Percentiles rank a stretch among this genome's conserved stretches.
These are phyloP conservation scores for Lithophane socia DNA, from an alignment of 2,888 invertebrate genomes.

Conservation along the genomic window DNA sequence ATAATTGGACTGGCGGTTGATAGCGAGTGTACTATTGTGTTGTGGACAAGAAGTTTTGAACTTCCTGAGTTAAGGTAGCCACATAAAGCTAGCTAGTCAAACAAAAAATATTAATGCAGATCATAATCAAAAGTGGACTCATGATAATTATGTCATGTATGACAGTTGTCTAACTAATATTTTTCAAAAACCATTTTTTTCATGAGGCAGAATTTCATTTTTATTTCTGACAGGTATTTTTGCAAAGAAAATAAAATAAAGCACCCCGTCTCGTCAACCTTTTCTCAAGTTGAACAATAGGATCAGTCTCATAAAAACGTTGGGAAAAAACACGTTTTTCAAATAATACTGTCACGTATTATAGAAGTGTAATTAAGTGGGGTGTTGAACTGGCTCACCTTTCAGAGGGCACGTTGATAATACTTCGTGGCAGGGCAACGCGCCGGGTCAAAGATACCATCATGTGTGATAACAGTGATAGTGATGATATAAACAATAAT, in stretches of 20 bases:
- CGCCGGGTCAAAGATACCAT: conserved; percentile 13
- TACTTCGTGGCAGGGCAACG: conserved; percentile 27
- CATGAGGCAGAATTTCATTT: not conserved
- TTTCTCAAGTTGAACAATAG: conserved; percentile 42
- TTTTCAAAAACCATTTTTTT: conserved; percentile 6
- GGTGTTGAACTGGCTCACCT: conserved; percentile 54
- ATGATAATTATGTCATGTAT: not conserved
- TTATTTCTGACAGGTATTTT: conserved; percentile 15
- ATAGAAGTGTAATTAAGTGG: conserved; percentile 40
- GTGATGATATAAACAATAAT: conserved; percentile 14
- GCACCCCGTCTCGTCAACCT: conserved; percentile 25
- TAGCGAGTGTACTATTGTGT: not conserved
- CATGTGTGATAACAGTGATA: conserved; percentile 16
- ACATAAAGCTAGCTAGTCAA: not conserved
- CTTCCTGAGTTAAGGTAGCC: not conserved
- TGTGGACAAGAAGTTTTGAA: not conserved
- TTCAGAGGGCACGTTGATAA: conserved; percentile 46
- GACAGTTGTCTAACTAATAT: conserved; percentile 11
- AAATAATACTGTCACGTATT: conserved; percentile 45
- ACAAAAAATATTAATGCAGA: not conserved
- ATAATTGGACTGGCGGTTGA: not conserved
- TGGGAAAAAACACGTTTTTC: conserved; percentile 26
- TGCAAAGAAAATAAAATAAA: conserved; percentile 49
- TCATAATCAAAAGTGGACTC: conserved; percentile 8
- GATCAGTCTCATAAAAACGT: conserved; percentile 12